Conservation (phyloP, 2,888 invertebrate species). For the Nymphalis urticae region DNA sequence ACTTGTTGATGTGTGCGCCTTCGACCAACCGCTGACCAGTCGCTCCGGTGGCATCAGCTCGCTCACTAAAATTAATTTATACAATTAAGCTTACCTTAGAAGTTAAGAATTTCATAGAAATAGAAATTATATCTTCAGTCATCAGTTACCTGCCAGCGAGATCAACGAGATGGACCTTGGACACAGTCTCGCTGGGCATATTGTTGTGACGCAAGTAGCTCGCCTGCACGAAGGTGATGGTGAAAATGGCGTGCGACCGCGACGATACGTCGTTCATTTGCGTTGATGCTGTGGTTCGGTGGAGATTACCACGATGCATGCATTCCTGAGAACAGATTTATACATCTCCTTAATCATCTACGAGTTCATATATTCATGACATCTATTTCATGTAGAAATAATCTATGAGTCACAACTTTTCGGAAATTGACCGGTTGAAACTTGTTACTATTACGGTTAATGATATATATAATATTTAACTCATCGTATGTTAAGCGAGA, state of each 20-base stretch:
- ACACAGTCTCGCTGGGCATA: constrained; percentile 94
- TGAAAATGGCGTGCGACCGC: constrained; percentile 95
- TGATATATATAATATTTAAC: too few relatives aligned
- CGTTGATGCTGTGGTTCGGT: constrained; percentile 92
- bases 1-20: constrained; percentile 95
- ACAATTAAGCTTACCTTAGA: background rate
- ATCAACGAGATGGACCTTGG: constrained; percentile 94
- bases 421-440: too few relatives aligned
- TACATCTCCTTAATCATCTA: too few relatives aligned
- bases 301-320: constrained; percentile 89
- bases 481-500: too few relatives aligned
- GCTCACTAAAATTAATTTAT: constrained; percentile 83
- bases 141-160: constrained; percentile 89
- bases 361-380: too few relatives aligned
- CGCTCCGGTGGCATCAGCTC: constrained; percentile 94
- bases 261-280: constrained; percentile 97
- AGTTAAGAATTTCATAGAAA: background rate
- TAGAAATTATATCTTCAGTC: background rate
- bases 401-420: too few relatives aligned
- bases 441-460: too few relatives aligned
- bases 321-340: constrained; percentile 80
- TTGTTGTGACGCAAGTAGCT: constrained; percentile 89
- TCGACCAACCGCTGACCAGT: constrained; percentile 94
- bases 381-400: too few relatives aligned
- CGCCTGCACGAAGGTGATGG: constrained; percentile 94